Percentiles rank a stretch among this genome's conserved stretches.
These are phyloP conservation scores for Xiphias gladius DNA, from an alignment of 2,113 vertebrate genomes.

Conservation along the genomic window DNA sequence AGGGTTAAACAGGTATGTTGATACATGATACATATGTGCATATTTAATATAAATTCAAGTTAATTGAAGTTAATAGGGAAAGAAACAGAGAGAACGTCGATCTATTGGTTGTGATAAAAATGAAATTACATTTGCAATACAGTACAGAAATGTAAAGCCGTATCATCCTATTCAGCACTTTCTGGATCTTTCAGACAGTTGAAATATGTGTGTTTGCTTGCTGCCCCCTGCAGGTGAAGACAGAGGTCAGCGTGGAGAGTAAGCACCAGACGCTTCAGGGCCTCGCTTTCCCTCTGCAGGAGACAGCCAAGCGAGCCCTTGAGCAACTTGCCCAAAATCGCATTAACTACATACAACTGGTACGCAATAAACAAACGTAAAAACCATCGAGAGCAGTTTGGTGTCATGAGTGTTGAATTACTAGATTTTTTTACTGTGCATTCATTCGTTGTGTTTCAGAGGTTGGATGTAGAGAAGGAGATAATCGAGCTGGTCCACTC, in stretches of 20 bases:
- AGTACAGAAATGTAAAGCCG: not conserved
- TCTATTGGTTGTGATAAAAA: not conserved
- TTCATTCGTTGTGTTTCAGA: constrained; percentile 79
- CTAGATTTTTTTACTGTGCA: not conserved
- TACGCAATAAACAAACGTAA: constrained; percentile 49
- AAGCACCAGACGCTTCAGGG: constrained; percentile 97
- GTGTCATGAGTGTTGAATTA: not conserved
- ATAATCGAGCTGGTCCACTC: constrained; percentile 95
- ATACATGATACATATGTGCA: not conserved
- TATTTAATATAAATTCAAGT: not conserved
- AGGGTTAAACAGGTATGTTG: constrained; percentile 81
- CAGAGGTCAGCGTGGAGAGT: constrained; percentile 94
- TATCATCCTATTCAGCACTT: not conserved
- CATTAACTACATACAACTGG: constrained; percentile 97
- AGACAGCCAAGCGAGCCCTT: constrained; percentile 89
- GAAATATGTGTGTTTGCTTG: constrained; percentile 62
- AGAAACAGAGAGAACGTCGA: not conserved
- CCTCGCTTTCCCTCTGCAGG: constrained; percentile 93
- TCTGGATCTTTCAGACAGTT: not conserved
- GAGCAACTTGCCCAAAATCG: constrained; percentile 89
- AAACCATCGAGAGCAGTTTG: not conserved
- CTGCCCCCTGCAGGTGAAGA: constrained; percentile 89
- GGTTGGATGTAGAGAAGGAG: constrained; percentile 92
- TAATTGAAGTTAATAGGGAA: not conserved
- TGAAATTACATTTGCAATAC: not conserved